phyloP scores from a whole-genome alignment of 1,140 invertebrate genomes.

The Zaprionus davidi region DNA sequence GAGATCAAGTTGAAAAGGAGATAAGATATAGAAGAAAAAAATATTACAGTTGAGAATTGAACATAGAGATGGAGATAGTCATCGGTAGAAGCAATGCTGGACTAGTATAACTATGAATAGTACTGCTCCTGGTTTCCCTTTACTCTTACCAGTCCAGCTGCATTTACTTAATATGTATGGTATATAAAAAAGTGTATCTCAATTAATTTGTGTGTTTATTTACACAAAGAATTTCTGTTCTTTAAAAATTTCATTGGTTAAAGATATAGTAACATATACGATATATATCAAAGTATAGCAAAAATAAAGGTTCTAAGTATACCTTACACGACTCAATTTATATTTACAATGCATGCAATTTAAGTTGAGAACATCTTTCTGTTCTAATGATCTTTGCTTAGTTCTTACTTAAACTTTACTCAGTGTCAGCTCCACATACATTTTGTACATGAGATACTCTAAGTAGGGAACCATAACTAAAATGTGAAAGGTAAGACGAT shows the following conservation, averaged over 20 bases:
- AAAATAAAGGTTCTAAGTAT: no score
- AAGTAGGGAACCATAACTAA: not conserved
- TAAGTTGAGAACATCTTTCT: no score
- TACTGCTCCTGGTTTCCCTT: no score
- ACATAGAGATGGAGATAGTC: no score
- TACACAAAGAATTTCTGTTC: no score
- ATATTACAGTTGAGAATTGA: not conserved
- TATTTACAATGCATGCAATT: not conserved
- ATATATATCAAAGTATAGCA: no score
- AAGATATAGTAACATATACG: no score
- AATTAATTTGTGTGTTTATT: not conserved
- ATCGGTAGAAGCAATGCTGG: no score
- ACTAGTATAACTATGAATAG: no score
- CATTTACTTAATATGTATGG: not conserved
- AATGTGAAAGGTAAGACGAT: not conserved
- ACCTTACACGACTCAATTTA: not conserved
- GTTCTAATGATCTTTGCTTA: no score
- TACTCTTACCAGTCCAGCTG: no score
- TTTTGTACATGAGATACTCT: not conserved
- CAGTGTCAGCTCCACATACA: not conserved
- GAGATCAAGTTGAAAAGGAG: not conserved
- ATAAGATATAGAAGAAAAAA: not conserved
- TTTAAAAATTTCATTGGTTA: no score
- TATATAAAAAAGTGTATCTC: not conserved
- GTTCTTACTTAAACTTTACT: not conserved